Base-by-base conservation (phyloP, 2,113 vertebrate genomes). In the Bagarius yarrelli region DNA sequence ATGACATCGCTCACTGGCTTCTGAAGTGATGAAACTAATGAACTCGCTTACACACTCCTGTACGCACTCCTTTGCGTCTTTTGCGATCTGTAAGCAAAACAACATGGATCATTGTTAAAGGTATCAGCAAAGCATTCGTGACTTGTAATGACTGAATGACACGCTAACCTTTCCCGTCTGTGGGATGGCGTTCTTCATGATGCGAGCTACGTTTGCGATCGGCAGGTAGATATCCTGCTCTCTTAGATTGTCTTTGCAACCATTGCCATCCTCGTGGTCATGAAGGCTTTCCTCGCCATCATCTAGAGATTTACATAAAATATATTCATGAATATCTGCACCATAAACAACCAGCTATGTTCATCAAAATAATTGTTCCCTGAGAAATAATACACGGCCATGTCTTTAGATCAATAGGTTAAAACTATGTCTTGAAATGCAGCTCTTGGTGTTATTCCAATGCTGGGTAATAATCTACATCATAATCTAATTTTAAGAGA, bases 181-280 rank as follows among this genome's bases (percentile, higher is more conserved):
- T 16, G 98, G 98, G 87, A 99, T 96, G 52, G 97, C 96, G 27
- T 98, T 98, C 90, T 99, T 99, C 98, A 99, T 99, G 93, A 99
- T 99, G 83, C 97, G 95, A 27, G 98, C 97, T 86, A 99, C 98
- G 14, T 99, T 99, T 84, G 98, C 97, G 56, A 99, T 99, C 21
- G 98, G 98, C 83, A 99, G 96, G 71, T 99, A 99, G 76, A 99
- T 99, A 88, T 99, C 98, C 92, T 99, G 98, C 88, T 99, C 98
- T 92, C 98, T 90, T 88, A 96, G 98, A 89, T 96, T 96, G 90
- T 99, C 98, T 90, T 99, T 99, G 83, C 94, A 92, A 21, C 97
- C 95, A 13, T 95, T 95, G 81, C 96, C 91, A 60, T 99, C 98
- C 67, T 99, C 98, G 0, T 97, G 96, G 83, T 99, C 98, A 73